Evolutionary conservation across 2,888 invertebrate genomes (phyloP), one percentile per base, ranked within the genome.

Genomic region (Limenitis camilla): DNA sequence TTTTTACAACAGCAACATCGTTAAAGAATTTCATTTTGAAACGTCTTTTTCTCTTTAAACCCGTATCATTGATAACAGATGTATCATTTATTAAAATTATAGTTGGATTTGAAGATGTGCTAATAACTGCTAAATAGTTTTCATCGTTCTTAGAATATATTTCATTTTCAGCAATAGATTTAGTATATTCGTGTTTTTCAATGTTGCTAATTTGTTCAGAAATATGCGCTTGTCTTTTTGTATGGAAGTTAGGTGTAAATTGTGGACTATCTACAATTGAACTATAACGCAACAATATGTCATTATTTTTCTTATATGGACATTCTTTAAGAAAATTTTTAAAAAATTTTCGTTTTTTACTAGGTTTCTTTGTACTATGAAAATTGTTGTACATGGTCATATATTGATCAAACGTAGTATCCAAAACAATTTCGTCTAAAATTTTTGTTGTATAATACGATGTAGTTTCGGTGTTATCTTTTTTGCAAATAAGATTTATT

Each of bases 401-500:
- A 46, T 49, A 50, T 46, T 61, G 58, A 30, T 60, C 57, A 28
- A 56, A 54, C 4, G 53, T 33, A 6, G 39, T 46, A 28, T 48
- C 30, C 7, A 49, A 38, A 7, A 40, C 36, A n/a, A 52, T 44
- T 31, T 40, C 53, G 32, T 31, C 33, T 31, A 38, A 29, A 7
- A 32, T 35, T 27, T 40, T 48, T 11, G 50, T 48, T 5, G 55
- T 32, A 6, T 41, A 41, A 36, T 49, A 51, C 2, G 31, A 2
- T 35, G 39, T 5, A 5, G 42, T 19, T 8, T 44, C 32, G 4
- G 60, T 36, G 5, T 52, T 30, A 33, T 69, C 65, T 10, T 73
- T 65, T 8, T 69, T 68, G 56, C 79, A 80, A 53, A 81, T 76
- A 6, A 81, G 76, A 53, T 81, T 81, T 5, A 81, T 76, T 60